Conservation (phyloP, 37 sponge, comb jelly and placozoan species). For the Tethya wilhelma region DNA sequence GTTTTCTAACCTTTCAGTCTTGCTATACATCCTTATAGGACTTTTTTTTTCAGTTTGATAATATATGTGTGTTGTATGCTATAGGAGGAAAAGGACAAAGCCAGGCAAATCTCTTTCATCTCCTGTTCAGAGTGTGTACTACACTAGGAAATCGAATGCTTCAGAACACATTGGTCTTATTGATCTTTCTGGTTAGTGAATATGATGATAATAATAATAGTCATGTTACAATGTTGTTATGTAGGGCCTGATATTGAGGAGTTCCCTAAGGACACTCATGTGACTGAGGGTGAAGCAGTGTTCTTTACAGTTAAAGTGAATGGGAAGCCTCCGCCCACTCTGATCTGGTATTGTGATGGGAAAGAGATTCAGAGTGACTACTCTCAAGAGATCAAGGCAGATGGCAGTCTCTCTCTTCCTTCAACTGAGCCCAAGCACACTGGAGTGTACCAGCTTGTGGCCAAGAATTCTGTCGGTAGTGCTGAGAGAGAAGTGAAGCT, state of each 20-base stretch:
- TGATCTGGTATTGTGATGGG: conserved; percentile 16
- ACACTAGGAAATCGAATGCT: too few relatives aligned
- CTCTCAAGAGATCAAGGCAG: conserved; percentile 2
- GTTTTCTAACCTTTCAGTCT: too few relatives aligned
- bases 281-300: conserved; percentile 23
- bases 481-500: conserved; percentile 13
- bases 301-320: conserved; percentile 17
- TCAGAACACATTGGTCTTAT: too few relatives aligned
- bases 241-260: conserved; percentile 24
- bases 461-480: conserved; percentile 28
- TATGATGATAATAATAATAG: too few relatives aligned
- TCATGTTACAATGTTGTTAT: too few relatives aligned
- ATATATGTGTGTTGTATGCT: too few relatives aligned
- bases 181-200: too few relatives aligned
- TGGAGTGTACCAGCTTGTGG: conserved; percentile 23
- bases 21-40: too few relatives aligned
- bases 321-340: conserved; percentile 24
- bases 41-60: too few relatives aligned
- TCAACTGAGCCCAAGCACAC: conserved; percentile 11
- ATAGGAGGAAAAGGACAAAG: too few relatives aligned
- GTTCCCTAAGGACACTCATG: background rate
- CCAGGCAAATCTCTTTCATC: too few relatives aligned
- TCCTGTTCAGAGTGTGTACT: too few relatives aligned
- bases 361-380: conserved; percentile 7
- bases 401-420: conserved; percentile 17